Base-by-base conservation (phyloP, 2,888 invertebrate species). In the Apodemia hepburni region DNA sequence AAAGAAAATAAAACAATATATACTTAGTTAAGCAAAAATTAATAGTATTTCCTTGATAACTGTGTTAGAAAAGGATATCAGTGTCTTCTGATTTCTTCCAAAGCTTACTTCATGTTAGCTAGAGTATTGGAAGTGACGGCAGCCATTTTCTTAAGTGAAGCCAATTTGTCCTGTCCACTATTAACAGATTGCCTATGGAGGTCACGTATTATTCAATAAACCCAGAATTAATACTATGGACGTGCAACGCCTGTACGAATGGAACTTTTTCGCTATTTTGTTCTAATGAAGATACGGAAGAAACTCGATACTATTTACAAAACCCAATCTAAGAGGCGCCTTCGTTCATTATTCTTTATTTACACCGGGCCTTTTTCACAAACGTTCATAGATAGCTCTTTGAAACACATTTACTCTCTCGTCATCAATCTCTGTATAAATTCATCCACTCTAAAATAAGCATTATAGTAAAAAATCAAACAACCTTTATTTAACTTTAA, bases 181-280 rank as follows among this genome's bases (percentile, higher is more conserved):
- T 80, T 76, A 77, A 75, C 71, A 71, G 74, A 82, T 85, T 79
- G 77, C 70, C 71, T 76, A 84, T 84, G 82, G 79, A 69, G 79
- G 79, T 84, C 87, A 87, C 86, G 87, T 87, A 82, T 82, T 82
- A 87, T 87, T 87, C 85, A 86, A 87, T 87, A 86, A 85, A 84
- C 86, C 82, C 84, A 82, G 85, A 86, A 86, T 86, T 87, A 87
- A 87, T 87, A 86, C 80, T 75, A 75, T 64, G 75, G 66, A 86
- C 87, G 87, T 87, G 87, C 79, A 76, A 63, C 66, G 84, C 74
- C 68, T 83, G 70, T 68, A 69, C 64, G 69, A 82, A 77, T 74
- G 75, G 71, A 73, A 78, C 18, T 75, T 81, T 79, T 77, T 72
- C 72, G 75, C 77, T 79, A 80, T 78, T 78, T 78, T 75, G 68